Base-by-base conservation (phyloP, 2,113 vertebrate genomes). In the Otolemur garnettii region DNA sequence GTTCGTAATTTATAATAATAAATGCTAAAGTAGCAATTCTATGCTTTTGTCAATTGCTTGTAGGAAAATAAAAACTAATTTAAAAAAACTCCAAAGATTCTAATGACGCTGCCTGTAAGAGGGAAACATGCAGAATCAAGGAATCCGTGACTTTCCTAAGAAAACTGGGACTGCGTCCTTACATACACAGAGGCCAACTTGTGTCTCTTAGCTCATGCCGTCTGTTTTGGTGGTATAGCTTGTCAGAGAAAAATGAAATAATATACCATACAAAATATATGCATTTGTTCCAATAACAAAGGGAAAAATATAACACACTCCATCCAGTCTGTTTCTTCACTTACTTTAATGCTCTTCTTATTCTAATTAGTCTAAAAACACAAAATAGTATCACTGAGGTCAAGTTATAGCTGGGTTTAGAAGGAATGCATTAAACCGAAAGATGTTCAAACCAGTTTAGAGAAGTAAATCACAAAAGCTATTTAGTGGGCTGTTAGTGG, bases 401-500 rank as follows among this genome's bases (percentile, higher is more conserved):
- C 28, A 93, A 93, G 28, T 87, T 89, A 78, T 22, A 93, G 57
- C 24, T 69, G 38, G 33, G 2, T 7, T 68, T 80, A 6, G 22
- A 68, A 38, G 33, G 22, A 91, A 84, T 3, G 5, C 18, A 22
- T 78, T 50, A 86, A 59, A 87, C n/a, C 35, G 62, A 69, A 93
- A 83, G 30, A 79, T 35, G 8, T 22, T 88, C 21, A 85, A 93
- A 82, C 64, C 62, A 68, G 35, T 72, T 35, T 75, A 30, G 22
- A 21, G 38, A 87, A 95, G 19, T 57, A 77, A 92, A 84, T 88
- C 57, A 90, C 28, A 83, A 35, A 69, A 88, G 42, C 26, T 59
- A 22, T 57, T 94, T 50, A 50, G 10, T 50, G 45, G 45, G 45
- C 10, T 50, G 45, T 50, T 50, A 38, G 38, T 38, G 38, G 38